Evolutionary conservation across 2,113 vertebrate genomes (phyloP), one percentile per base, ranked within the genome.

Genomic region (Agapornis roseicollis): DNA sequence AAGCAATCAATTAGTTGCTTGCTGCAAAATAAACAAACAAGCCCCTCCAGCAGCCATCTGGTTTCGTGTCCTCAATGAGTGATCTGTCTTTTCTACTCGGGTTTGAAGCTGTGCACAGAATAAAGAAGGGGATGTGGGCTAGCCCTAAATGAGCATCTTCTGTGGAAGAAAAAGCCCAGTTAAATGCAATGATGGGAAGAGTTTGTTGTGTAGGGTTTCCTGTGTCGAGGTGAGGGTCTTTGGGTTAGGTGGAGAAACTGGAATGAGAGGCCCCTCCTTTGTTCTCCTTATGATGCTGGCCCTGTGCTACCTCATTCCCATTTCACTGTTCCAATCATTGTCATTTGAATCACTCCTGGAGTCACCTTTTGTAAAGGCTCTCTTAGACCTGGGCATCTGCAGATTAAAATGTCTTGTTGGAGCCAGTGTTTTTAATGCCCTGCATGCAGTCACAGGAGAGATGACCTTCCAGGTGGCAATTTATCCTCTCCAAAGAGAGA

Each of bases 21-120:
- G n/a, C 76, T 88, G 61, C 84, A 80, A 92, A 93, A 94, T 23
- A 92, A 96, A 93, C 89, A 95, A 92, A 78, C 70, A 89, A 63
- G 10, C 52, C 49, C 50, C 53, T 94, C 50, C 41, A 53, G 23
- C 20, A 35, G 46, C 80, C 64, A 22, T 71, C 77, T 88, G 86
- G 23, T 88, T 92, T 83, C 56, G 61, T 0, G 9, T 42, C 55
- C 42, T 85, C 5, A 61, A 47, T 74, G 77, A 93, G 41, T 71
- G 85, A 94, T 90, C 46, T n/a, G 49, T 68, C 37, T 71, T 71
- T 94, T 56, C 71, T 90, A 8, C 31, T 66, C 3, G 0, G 8
- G 12, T 71, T 82, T 81, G 81, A 58, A 84, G 63, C n/a, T 35
- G 33, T 14, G n/a, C 28, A 13, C 69, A 64, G 55, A 84, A 60